Conservation (phyloP, 2,888 invertebrate species). For the Acholoe squamosa region DNA sequence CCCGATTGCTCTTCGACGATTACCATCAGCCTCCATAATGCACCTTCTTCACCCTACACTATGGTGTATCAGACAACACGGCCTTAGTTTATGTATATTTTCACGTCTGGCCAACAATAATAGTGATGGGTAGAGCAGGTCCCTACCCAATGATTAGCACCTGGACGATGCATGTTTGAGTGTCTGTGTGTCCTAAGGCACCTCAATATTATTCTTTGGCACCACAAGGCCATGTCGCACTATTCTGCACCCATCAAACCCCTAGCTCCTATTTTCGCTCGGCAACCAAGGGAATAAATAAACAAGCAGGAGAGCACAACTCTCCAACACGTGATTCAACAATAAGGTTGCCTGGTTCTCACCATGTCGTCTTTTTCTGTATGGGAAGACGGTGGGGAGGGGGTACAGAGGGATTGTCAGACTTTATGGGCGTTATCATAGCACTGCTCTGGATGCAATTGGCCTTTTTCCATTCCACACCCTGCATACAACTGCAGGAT, state of each 20-base stretch:
- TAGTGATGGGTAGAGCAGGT: not conserved
- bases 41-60: not conserved
- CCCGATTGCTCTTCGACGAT: too few species aligned
- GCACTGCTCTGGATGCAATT: too few species aligned
- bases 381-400: too few species aligned
- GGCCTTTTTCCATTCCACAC: too few species aligned
- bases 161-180: not conserved
- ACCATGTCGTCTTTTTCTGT: not conserved
- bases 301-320: not conserved
- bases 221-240: not conserved
- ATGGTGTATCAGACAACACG: not conserved
- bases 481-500: too few species aligned
- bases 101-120: not conserved
- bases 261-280: not conserved
- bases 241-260: constrained; percentile 3
- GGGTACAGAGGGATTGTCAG: too few species aligned
- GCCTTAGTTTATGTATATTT: not conserved
- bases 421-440: too few species aligned
- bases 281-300: not conserved
- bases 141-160: not conserved
- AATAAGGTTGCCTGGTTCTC: not conserved
- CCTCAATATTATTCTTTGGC: not conserved
- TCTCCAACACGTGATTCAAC: not conserved
- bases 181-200: not conserved
- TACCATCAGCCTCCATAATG: too few species aligned